Conservation (phyloP, 2,113 vertebrate genomes). For the Neoarius graeffei region DNA sequence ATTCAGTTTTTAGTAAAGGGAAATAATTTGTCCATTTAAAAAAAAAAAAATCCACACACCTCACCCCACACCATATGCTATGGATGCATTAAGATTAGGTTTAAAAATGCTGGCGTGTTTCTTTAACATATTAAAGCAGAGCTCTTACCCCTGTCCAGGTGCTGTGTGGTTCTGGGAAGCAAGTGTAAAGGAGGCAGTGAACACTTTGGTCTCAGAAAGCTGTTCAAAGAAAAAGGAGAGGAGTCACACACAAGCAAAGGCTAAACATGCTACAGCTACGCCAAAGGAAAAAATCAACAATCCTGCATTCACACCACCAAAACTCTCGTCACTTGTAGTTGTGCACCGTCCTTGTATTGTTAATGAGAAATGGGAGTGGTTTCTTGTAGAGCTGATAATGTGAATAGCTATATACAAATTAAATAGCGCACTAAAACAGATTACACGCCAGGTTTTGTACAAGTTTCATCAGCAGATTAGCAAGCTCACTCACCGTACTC, state of each 20-base stretch:
- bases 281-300: rapidly evolving
- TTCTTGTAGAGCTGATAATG: neutral
- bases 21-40: neutral
- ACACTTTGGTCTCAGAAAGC: conserved; percentile 97
- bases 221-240: conserved; percentile 55
- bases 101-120: neutral
- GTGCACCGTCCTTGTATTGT: neutral
- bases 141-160: conserved; percentile 80
- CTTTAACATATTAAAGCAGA: neutral
- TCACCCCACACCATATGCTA: too few relatives aligned
- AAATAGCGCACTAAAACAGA: neutral
- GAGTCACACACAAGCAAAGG: neutral
- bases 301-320: neutral
- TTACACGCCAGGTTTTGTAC: neutral
- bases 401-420: neutral
- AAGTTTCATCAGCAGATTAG: neutral
- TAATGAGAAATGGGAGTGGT: neutral
- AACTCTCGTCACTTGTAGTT: neutral
- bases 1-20: neutral
- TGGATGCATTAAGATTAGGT: neutral
- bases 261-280: neutral
- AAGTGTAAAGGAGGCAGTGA: conserved; percentile 86
- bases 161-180: conserved; percentile 75
- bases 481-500: neutral
- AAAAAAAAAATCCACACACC: too few relatives aligned